Conservation (phyloP, 2,797 vertebrate species). For the Heteromormyrus szaboi region DNA sequence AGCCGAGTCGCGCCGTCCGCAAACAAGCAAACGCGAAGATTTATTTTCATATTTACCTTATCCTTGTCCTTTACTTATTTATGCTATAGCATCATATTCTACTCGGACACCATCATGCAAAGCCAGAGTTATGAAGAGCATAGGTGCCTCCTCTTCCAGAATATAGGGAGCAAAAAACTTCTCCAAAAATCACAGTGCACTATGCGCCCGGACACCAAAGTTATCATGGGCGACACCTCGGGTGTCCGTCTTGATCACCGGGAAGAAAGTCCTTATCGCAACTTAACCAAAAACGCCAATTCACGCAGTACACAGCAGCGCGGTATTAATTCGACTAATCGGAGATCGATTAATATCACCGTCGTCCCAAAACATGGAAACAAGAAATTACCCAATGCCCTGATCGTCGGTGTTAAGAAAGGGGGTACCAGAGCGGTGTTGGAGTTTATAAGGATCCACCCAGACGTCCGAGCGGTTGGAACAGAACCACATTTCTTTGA, state of each 20-base stretch:
- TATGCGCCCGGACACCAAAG: conserved; percentile 36
- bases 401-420: conserved; percentile 92
- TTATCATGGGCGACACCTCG: conserved; percentile 30
- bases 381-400: conserved; percentile 80
- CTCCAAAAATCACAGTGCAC: conserved; percentile 71
- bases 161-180: conserved; percentile 74
- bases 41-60: conserved; percentile 79
- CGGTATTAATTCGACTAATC: conserved; percentile 30
- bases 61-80: conserved; percentile 84
- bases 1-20: conserved; percentile 65
- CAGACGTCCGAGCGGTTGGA: conserved; percentile 86
- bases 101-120: conserved; percentile 68
- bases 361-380: conserved; percentile 65
- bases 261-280: conserved; percentile 34
- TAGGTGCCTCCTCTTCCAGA: conserved; percentile 57
- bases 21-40: conserved; percentile 74
- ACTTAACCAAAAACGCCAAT: conserved; percentile 42
- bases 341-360: conserved; percentile 53
- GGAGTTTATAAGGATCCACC: conserved; percentile 92
- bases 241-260: conserved; percentile 33
- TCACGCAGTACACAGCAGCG: conserved; percentile 39
- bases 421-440: conserved; percentile 89
- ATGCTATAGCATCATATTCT: conserved; percentile 79
- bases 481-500: conserved; percentile 96
- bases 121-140: conserved; percentile 60